Percentiles rank a stretch among this genome's conserved stretches.
phyloP scores from a whole-genome alignment of 2,888 invertebrate genomes.

The Arrhopalites spinosus region DNA sequence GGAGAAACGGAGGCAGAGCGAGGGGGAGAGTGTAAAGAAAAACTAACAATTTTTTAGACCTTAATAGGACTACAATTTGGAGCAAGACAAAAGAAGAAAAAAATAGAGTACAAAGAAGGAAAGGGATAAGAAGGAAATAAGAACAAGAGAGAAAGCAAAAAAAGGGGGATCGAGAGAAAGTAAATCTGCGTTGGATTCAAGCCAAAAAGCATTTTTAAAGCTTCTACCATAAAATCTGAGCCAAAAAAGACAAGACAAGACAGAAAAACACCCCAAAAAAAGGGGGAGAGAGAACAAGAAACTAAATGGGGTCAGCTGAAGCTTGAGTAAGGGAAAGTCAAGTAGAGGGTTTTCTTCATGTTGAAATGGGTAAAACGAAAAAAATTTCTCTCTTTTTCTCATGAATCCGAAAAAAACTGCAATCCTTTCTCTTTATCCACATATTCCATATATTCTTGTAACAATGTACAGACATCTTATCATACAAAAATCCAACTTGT shows the following conservation, averaged over 20 bases:
- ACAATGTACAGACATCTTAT: too few species aligned
- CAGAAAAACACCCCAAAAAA: constrained; percentile 36
- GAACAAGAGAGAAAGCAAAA: neutral
- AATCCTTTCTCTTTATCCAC: neutral
- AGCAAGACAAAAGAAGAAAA: neutral
- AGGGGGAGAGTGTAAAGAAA: constrained; percentile 30
- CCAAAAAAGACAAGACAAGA: constrained; percentile 43
- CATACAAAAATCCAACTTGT: too few species aligned
- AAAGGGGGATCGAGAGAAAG: constrained; percentile 10
- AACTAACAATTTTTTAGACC: constrained; percentile 14
- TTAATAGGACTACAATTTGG: constrained; percentile 38
- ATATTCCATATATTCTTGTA: neutral
- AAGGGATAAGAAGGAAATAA: neutral
- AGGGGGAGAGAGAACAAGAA: constrained; percentile 27
- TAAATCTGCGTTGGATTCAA: constrained; percentile 45
- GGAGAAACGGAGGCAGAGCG: constrained; percentile 15
- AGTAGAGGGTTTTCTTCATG: too few species aligned
- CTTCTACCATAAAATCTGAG: constrained; percentile 47
- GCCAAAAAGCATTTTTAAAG: constrained; percentile 49
- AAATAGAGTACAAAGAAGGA: constrained; percentile 5
- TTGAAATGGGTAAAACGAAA: too few species aligned
- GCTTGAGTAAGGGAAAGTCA: constrained; percentile 38
- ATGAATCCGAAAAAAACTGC: too few species aligned
- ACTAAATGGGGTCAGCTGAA: constrained; percentile 43
- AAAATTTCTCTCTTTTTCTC: too few species aligned